Evolutionary conservation across 2,888 invertebrate genomes (phyloP).

Genomic region (Pristionchus entomophagus): DNA sequence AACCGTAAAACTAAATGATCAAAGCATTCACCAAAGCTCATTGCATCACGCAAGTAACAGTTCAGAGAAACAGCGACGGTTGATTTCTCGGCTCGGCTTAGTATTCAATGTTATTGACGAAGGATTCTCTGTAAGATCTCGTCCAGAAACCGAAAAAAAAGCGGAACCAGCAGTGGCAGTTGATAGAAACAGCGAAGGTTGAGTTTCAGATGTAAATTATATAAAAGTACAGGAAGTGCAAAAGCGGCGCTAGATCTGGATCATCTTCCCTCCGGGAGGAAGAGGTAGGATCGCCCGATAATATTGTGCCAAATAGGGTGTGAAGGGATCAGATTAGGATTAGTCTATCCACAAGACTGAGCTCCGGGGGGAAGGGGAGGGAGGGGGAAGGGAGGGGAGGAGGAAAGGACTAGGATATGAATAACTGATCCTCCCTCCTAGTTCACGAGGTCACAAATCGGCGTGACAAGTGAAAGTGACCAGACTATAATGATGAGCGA

Average conservation of each 20-base stretch:
- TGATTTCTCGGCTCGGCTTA: too few relatives aligned
- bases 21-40: too few relatives aligned
- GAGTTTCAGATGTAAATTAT: not conserved
- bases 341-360: not conserved
- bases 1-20: too few relatives aligned
- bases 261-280: not conserved
- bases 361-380: not conserved
- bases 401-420: not conserved
- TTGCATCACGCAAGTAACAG: too few relatives aligned
- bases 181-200: not conserved
- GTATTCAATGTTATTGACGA: too few relatives aligned
- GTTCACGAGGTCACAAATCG: not conserved
- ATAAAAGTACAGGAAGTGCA: not conserved
- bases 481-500: not conserved
- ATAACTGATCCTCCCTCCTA: slow-evolving; percentile 6
- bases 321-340: not conserved
- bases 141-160: too few relatives aligned
- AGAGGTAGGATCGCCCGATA: not conserved
- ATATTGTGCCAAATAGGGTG: slow-evolving; percentile 35
- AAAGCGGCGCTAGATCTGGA: not conserved
- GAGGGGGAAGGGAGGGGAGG: not conserved
- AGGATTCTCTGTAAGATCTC: too few relatives aligned
- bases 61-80: not conserved
- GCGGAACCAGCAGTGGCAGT: not conserved
- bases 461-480: not conserved